A percentile compares a stretch with the other conserved stretches of the same genome.
These are phyloP conservation scores for Cyprinodon variegatus DNA, from an alignment of 2,113 vertebrate genomes.

Conservation along the genomic window DNA sequence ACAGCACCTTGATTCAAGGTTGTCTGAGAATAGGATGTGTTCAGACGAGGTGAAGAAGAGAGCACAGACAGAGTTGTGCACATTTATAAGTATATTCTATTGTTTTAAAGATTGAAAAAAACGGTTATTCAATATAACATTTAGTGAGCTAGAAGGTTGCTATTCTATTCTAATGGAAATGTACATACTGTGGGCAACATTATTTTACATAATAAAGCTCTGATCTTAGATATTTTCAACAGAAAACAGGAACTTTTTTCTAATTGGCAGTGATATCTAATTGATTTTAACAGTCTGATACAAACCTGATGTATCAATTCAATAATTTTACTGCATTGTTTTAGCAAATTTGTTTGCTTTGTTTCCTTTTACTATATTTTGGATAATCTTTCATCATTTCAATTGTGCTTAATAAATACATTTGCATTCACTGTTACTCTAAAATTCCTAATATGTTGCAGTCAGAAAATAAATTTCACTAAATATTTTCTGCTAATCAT, in stretches of 20 bases:
- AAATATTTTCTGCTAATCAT: background rate
- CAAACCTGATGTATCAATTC: background rate
- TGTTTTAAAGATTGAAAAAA: background rate
- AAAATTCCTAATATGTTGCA: background rate
- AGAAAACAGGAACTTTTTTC: background rate
- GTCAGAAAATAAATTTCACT: background rate
- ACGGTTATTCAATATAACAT: background rate
- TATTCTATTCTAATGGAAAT: no score
- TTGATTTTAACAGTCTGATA: background rate
- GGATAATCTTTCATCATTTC: background rate
- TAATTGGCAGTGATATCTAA: background rate
- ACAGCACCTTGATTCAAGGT: background rate
- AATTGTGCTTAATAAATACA: background rate
- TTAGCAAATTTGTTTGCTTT: no score
- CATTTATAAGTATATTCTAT: background rate
- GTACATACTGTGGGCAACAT: background rate
- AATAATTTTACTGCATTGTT: background rate
- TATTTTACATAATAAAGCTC: background rate
- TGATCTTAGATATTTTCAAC: background rate
- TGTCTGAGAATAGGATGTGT: background rate
- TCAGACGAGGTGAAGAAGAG: background rate
- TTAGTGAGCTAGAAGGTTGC: background rate
- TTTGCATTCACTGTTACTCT: background rate
- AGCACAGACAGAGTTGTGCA: background rate
- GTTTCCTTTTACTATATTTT: background rate